A percentile compares a stretch with the other conserved stretches of the same genome.
Evolutionary conservation across 2,797 vertebrate genomes (phyloP).

Genomic region (Botia almorhae): DNA sequence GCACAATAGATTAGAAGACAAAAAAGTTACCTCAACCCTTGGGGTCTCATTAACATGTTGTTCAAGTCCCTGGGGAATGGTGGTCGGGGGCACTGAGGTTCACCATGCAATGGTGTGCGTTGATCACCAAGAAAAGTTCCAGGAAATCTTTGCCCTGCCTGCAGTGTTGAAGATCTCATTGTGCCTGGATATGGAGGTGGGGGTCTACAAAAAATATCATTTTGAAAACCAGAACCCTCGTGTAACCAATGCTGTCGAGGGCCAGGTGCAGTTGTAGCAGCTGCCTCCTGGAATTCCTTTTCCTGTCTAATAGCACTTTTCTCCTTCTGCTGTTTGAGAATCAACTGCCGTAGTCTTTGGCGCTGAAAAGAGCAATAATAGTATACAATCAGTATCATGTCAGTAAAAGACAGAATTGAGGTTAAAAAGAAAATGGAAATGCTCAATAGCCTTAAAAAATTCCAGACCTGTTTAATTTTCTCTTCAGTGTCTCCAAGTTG

Average conservation of each 20-base stretch:
- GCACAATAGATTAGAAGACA: not conserved
- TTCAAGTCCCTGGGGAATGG: conserved; percentile 74
- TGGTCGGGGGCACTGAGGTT: conserved; percentile 77
- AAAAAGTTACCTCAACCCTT: conserved; percentile 80
- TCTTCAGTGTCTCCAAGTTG: conserved; percentile 88
- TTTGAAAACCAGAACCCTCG: conserved; percentile 73
- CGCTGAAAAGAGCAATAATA: conserved; percentile 75
- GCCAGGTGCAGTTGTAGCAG: conserved; percentile 35
- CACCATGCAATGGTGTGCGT: conserved; percentile 72
- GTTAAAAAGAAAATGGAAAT: not conserved
- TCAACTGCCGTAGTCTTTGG: conserved; percentile 91
- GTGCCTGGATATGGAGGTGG: conserved; percentile 94
- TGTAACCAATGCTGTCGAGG: conserved; percentile 84
- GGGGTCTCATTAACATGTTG: conserved; percentile 77
- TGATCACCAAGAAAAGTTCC: conserved; percentile 77
- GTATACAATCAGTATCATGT: conserved; percentile 18
- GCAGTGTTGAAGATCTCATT: conserved; percentile 69
- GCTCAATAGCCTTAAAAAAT: not conserved
- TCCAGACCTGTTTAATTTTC: conserved; percentile 89
- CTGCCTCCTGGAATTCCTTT: conserved; percentile 81
- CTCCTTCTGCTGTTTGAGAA: conserved; percentile 93
- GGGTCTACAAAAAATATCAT: conserved; percentile 84
- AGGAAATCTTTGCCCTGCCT: conserved; percentile 69
- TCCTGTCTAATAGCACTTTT: conserved; percentile 89
- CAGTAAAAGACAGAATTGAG: not conserved